Conservation (phyloP, 2,888 invertebrate genomes). For the Drosophila niveifrons region DNA sequence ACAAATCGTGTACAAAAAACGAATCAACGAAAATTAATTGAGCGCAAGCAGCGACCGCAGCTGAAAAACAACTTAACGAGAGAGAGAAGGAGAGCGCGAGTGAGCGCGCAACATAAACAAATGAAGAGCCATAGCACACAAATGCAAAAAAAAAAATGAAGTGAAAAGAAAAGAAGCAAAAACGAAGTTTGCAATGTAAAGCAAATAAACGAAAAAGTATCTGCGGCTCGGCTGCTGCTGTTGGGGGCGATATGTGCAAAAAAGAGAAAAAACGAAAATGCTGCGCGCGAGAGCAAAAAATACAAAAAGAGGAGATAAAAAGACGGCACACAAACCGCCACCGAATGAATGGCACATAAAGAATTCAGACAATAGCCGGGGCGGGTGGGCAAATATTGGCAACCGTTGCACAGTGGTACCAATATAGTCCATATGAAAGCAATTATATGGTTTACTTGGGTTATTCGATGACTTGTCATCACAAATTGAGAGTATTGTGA, state of each 20-base stretch:
- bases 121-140: slow-evolving; percentile 57
- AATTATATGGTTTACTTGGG: neutral
- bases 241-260: slow-evolving; percentile 59
- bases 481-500: too few relatives aligned
- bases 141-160: slow-evolving; percentile 41
- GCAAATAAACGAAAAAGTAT: slow-evolving; percentile 55
- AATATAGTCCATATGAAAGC: neutral
- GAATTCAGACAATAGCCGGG: slow-evolving; percentile 55
- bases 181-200: slow-evolving; percentile 35
- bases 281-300: slow-evolving; percentile 63
- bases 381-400: slow-evolving; percentile 55
- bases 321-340: slow-evolving; percentile 69
- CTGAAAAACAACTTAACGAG: slow-evolving; percentile 30
- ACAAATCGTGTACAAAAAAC: slow-evolving; percentile 62
- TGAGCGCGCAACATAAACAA: slow-evolving; percentile 77
- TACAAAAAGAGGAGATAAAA: slow-evolving; percentile 59
- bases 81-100: slow-evolving; percentile 51
- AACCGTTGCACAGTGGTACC: slow-evolving; percentile 49
- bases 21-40: slow-evolving; percentile 80
- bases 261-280: slow-evolving; percentile 47
- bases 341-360: slow-evolving; percentile 76
- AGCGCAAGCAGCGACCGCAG: slow-evolving; percentile 72
- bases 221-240: neutral
- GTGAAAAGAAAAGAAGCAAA: slow-evolving; percentile 6
- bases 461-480: too few relatives aligned